Base-by-base conservation (phyloP, 2,797 vertebrate species). In the Eulemur mongoz region DNA sequence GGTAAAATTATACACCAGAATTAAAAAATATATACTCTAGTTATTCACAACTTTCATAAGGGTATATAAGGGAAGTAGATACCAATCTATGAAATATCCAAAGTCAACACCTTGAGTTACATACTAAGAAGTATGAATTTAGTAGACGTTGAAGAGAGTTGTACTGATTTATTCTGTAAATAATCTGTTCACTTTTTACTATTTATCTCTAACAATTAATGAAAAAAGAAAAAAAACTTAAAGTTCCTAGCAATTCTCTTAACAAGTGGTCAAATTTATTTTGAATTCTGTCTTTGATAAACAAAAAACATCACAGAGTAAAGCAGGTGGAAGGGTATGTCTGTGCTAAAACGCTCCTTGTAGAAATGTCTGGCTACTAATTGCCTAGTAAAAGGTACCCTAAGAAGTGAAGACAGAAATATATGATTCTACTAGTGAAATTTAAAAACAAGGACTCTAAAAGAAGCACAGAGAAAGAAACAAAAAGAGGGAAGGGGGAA, bases 251-350 rank as follows among this genome's bases (percentile, higher is more conserved):
- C 5, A 72, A 35, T 50, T 52, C 4, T 43, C n/a, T 94, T 67
- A 93, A 91, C 72, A 73, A 67, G 93, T 73, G 11, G 11, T 40
- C 48, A 96, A 89, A 86, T 81, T 76, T 89, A 85, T 73, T 96
- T 94, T 92, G 48, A 67, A 43, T 84, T 94, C 38, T 87, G 67
- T 13, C 65, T 89, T 59, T 93, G 63, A 94, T 67, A 87, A 82
- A 52, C 25, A 45, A 57, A 38, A 67, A 82, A 63, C 54, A 73
- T 38, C 35, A 80, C 2, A 89, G 13, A 73, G 5, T 67, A 92
- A 95, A 90, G 17, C 23, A 61, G 40, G 23, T 73, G 2, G 17
- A 88, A 88, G 69, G 52, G 45, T 70, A 65, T 15, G 17, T 30
- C 61, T 93, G 13, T 72, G 43, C 25, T 79, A 61, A 94, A 92